Base-by-base conservation (phyloP, 1,140 invertebrate species). In the Orchestia grillus region DNA sequence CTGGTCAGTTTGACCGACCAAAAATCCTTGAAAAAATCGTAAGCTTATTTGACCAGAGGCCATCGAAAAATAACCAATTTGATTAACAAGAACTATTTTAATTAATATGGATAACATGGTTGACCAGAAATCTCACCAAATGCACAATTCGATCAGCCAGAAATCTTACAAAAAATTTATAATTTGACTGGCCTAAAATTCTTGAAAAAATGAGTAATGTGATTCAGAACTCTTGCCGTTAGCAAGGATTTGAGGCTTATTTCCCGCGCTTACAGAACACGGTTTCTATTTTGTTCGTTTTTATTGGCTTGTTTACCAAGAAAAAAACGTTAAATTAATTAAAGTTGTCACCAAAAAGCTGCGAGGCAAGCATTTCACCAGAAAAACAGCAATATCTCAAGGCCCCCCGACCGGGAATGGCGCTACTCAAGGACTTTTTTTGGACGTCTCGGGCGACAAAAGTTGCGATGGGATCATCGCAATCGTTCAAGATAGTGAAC, bases 361-460 rank as follows among this genome's bases (percentile, higher is more conserved):
- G 41, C 44, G 88, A 44, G 15, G 88, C 41, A 91, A 91, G 41
- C 41, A 91, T 44, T 43, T 42, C 41, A 44, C 44, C 41, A 91
- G 88, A 91, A 91, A 91, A 91, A 91, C 88, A 91, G 44, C 88
- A 44, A 91, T 91, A 91, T 91, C 11, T 91, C 44, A 44, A 91
- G 88, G 88, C 62, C 36, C 62, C 15, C 62, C 62, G 62, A 77
- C 62, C 62, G 11, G 62, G 28, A 77, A 77, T 77, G 62, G 62
- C 36, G 62, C 62, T 77, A 77, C 88, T 90, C 88, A 90, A 41
- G 43, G 41, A 90, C 41, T 42, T 90, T 90, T 90, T 90, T 90
- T 19, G 15, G 41, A 8, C 36, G 23, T 42, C 41, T 16, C 23
- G n/a, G 88, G 88, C 43, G 88, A 90, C 88, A 90, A 90, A 90